Evolutionary conservation across 2,113 vertebrate genomes (phyloP), one percentile per base, ranked within the genome.

Genomic region (Phyllopteryx taeniolatus): DNA sequence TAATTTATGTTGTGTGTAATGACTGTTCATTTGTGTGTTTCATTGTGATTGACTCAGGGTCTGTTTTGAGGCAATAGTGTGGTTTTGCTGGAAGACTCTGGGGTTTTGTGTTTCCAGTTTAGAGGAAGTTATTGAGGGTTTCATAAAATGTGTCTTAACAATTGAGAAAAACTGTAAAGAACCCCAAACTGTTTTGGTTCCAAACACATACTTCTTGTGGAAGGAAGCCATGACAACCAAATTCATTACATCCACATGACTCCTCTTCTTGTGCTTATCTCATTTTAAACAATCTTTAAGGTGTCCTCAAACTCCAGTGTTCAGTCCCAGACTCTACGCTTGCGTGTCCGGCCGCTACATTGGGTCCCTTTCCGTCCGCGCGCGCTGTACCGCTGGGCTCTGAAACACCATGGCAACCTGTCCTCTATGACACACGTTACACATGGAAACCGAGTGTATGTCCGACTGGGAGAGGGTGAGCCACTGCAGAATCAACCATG

Each of bases 391-490:
- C 91, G 74, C 73, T 94, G 93, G 93, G 87, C 78, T 20, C 76
- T 85, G 11, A 89, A 79, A 17, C 84, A 83, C 33, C 88, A 92
- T 0, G 78, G 87, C 60, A 84, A 86, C 77, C 47, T 94, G 69
- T 88, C 92, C 22, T 94, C 93, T 22, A 71, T 94, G 74, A 92
- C 80, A 31, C 92, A 92, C 75, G 61, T 88, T 0, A 10, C 73
- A 1, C 83, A 71, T 0, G 89, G 88, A 66, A 93, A 93, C 63
- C 86, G 57, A 0, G 81, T 91, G 49, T 93, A 92, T 76, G 39
- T 92, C 69, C 81, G 71, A 0, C 81, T 92, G 22, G 93, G 93
- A 77, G 88, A 93, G 54, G 93, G 93, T 94, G 80, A 88, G 91
- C 27, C 59, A 8, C 11, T 12, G 7, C 22, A 13, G 14, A 12